These are phyloP conservation scores for Marasmarcha lunaedactyla DNA, from an alignment of 2,888 invertebrate species.

Conservation along the genomic window DNA sequence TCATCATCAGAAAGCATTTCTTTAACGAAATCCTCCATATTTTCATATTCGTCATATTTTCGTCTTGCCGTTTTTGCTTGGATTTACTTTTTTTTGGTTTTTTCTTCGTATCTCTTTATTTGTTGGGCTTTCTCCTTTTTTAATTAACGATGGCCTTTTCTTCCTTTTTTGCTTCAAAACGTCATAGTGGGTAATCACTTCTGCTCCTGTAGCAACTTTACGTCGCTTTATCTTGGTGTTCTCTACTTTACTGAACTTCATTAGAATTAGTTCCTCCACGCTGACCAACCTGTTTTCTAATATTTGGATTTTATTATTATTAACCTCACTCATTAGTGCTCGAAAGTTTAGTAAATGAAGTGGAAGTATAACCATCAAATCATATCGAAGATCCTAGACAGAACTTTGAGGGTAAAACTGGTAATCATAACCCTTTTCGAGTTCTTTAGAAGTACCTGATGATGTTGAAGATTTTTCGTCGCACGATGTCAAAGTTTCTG, in stretches of 20 bases:
- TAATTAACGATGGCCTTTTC: too few species aligned
- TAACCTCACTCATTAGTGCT: too few species aligned
- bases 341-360: too few species aligned
- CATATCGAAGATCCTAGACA: not conserved
- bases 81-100: not conserved
- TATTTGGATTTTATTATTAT: not conserved
- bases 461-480: too few species aligned
- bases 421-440: too few species aligned
- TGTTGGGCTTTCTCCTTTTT: not conserved
- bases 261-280: not conserved
- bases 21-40: too few species aligned
- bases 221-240: slow-evolving; percentile 6
- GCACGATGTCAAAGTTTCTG: not conserved
- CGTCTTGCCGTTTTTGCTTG: too few species aligned
- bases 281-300: not conserved
- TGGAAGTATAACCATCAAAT: not conserved
- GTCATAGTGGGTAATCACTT: slow-evolving; percentile 11
- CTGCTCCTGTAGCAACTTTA: slow-evolving; percentile 11
- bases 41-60: too few species aligned
- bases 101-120: not conserved
- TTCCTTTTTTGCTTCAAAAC: slow-evolving; percentile 5
- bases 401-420: too few species aligned
- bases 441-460: too few species aligned
- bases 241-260: slow-evolving; percentile 6
- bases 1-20: too few species aligned